Base-by-base conservation (phyloP, 2,797 vertebrate genomes). In the Nasua narica region DNA sequence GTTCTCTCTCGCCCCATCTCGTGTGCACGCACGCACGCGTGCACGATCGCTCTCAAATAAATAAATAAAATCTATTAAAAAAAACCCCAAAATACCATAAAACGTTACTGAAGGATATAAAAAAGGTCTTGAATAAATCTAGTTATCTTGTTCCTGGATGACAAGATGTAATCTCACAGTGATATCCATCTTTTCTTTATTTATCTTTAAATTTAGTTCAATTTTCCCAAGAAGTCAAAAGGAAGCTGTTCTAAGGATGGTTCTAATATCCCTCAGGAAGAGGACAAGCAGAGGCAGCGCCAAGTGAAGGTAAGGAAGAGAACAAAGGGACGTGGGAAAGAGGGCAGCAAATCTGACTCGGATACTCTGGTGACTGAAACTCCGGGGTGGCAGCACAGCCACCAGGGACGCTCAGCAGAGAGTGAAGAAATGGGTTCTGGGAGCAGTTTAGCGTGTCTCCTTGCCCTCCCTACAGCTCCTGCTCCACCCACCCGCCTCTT, bases 241-340 rank as follows among this genome's bases (percentile, higher is more conserved):
- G 83, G 21, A 7, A 94, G 65, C 40, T 69, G 11, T 62, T 84
- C 40, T 91, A 37, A 85, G 37, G 7, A 23, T 88, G n/a, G 91
- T 91, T 91, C 18, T 46, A 94, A 72, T 60, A 70, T 72, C 86
- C 35, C 50, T 60, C 81, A 93, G 86, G 70, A 87, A 95, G 52
- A 90, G 21, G 32, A 92, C 92, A 50, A 52, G n/a, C 21, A 62
- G 13, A 74, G 70, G 16, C 58, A 90, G 27, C 94, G 88, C 74
- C 88, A 70, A 37, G 29, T 81, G 18, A 91, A 78, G 90, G 60
- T 81, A 27, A 29, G 43, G 35, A 92, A 86, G 65, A 91, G 58
- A 70, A 82, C 29, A 62, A 82, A 46, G 2, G 15, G 72, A 48
- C 72, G 29, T 10, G 27, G 70, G 43, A 74, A 18, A 76, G 32